Percentiles rank a stretch among this genome's conserved stretches.
These are phyloP conservation scores for Anarrhichthys ocellatus DNA, from an alignment of 2,113 vertebrate species.

Conservation along the genomic window DNA sequence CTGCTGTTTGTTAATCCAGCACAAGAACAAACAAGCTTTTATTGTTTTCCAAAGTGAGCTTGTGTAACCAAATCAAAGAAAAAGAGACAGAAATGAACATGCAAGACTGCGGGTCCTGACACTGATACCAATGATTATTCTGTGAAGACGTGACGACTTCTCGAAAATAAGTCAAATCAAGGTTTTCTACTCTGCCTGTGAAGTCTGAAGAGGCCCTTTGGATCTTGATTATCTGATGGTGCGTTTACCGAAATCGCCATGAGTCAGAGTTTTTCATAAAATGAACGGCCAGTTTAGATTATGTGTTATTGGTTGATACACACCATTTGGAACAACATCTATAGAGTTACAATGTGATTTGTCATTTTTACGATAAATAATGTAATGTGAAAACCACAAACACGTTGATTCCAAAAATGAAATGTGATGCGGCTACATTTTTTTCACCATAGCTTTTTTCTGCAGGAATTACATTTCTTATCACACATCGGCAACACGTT, in stretches of 20 bases:
- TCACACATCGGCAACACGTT: slow-evolving; percentile 61
- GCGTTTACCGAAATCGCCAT: slow-evolving; percentile 48
- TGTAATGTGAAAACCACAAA: neutral
- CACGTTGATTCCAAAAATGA: slow-evolving; percentile 10
- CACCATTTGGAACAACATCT: slow-evolving; percentile 28
- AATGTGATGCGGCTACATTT: neutral
- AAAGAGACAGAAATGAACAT: slow-evolving; percentile 1
- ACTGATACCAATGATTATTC: slow-evolving; percentile 1
- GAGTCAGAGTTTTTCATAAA: slow-evolving; percentile 53
- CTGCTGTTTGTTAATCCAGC: slow-evolving; percentile 65
- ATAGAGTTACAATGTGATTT: neutral
- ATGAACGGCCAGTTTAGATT: slow-evolving; percentile 28
- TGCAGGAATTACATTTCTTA: slow-evolving; percentile 29
- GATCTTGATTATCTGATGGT: slow-evolving; percentile 37
- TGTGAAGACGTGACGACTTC: slow-evolving; percentile 9
- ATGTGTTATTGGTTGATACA: neutral
- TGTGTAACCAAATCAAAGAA: slow-evolving; percentile 33
- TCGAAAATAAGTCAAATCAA: slow-evolving; percentile 12
- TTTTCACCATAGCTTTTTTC: neutral
- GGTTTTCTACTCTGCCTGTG: slow-evolving; percentile 44
- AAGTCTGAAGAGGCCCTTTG: neutral
- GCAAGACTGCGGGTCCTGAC: neutral
- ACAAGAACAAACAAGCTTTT: slow-evolving; percentile 61
- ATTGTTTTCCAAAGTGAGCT: slow-evolving; percentile 51
- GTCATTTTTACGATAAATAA: slow-evolving; percentile 34